Evolutionary conservation across 1,140 invertebrate genomes (phyloP).

Genomic region (Gonioctena quinquepunctata): DNA sequence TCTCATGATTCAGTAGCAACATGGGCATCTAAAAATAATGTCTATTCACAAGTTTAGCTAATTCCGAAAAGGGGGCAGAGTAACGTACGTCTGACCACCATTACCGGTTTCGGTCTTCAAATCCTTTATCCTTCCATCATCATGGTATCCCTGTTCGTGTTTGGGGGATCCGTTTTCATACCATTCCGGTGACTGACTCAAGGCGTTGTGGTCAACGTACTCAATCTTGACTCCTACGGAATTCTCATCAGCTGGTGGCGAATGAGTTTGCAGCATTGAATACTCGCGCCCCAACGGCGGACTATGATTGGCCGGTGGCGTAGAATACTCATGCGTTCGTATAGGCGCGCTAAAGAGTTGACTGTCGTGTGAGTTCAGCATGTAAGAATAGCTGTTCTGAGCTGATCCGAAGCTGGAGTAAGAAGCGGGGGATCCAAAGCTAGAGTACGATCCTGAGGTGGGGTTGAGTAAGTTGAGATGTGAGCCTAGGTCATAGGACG

Average conservation of each 20-base stretch:
- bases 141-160: constrained; percentile 63
- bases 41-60: constrained; percentile 43
- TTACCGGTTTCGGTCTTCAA: constrained; percentile 66
- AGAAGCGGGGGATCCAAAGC: constrained; percentile 58
- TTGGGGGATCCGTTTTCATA: constrained; percentile 60
- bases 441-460: constrained; percentile 68
- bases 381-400: constrained; percentile 65
- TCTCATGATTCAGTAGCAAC: no score
- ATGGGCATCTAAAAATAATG: constrained; percentile 2
- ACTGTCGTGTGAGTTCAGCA: constrained; percentile 68
- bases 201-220: constrained; percentile 55
- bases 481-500: constrained; percentile 74
- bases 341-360: constrained; percentile 66
- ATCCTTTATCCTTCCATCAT: constrained; percentile 61
- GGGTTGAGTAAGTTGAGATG: constrained; percentile 73
- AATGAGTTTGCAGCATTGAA: constrained; percentile 68
- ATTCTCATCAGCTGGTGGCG: constrained; percentile 61
- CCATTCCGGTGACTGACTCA: constrained; percentile 55
- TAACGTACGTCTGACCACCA: constrained; percentile 66
- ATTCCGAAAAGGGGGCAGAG: constrained; percentile 77
- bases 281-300: constrained; percentile 67
- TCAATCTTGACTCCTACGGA: constrained; percentile 58
- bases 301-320: constrained; percentile 60
- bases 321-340: constrained; percentile 65
- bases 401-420: constrained; percentile 57